Evolutionary conservation across 2,797 vertebrate species (phyloP), one percentile per base, ranked within the genome.

Genomic region (Scleropages formosus): DNA sequence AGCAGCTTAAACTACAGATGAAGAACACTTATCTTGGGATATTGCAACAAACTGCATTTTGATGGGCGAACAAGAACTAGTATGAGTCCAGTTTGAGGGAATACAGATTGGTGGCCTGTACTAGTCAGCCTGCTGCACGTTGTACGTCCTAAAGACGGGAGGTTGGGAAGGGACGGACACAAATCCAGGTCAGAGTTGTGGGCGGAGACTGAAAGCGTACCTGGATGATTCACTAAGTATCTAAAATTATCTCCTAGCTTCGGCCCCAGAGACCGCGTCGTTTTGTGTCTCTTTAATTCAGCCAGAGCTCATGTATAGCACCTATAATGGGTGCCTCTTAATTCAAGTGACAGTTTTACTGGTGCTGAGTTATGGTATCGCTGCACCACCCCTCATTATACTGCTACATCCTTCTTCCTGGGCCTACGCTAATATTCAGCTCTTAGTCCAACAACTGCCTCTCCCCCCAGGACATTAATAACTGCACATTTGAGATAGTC

Each of bases 271-370:
- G 90, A 88, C 74, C 78, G 75, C 76, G 78, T 82, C 86, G 77
- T 87, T 91, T 89, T 91, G 83, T 87, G 89, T 89, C 75, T 76
- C 72, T 82, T 82, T 85, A 82, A 85, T 84, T 84, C 79, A 79
- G 80, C 77, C 72, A 84, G 90, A 88, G 84, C 88, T 87, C 83
- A 84, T 20, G 64, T 85, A 88, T 80, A 83, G 86, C 89, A 91
- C 88, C 87, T 89, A 85, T 90, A 93, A 90, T 90, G 84, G 90
- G 83, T 79, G 81, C 84, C 88, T 92, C 89, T 93, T 92, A 90
- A 91, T 93, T 91, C 87, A 79, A 83, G 80, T 89, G 90, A 91
- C 90, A 91, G 88, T 79, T 90, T 90, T 90, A 91, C 89, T 83
- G 84, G 86, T 87, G 76, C 87, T 91, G 90, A 93, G 86, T 92